Percentiles rank a stretch among this genome's conserved stretches.
Conservation (phyloP, 1,140 invertebrate genomes). For the Uloborus diversus region DNA sequence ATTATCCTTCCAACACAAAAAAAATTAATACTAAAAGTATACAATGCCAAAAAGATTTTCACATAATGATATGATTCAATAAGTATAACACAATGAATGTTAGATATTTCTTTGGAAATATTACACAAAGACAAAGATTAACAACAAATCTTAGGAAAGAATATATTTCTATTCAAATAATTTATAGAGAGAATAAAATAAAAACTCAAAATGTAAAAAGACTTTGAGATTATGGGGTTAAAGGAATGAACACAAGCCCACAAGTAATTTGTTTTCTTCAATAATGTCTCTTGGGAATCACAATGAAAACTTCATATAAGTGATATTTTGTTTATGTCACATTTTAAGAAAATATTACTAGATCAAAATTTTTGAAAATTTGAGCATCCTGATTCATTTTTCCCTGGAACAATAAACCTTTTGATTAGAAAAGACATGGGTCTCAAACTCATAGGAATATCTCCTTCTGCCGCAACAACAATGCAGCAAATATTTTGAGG, state of each 20-base stretch:
- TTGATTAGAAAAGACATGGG: constrained; percentile 46
- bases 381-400: constrained; percentile 44
- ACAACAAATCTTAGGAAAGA: not conserved
- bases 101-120: constrained; percentile 52
- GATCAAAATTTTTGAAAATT: constrained; percentile 13
- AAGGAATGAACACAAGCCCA: constrained; percentile 25
- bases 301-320: constrained; percentile 3
- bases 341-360: constrained; percentile 2
- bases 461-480: no score
- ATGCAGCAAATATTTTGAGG: no score
- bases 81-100: constrained; percentile 53
- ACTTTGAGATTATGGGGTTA: constrained; percentile 47
- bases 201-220: constrained; percentile 34
- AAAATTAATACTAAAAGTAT: constrained; percentile 52
- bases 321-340: not conserved
- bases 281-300: no score
- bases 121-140: not conserved
- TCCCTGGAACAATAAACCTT: constrained; percentile 40
- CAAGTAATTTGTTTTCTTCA: no score
- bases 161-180: constrained; percentile 20
- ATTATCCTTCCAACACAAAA: constrained; percentile 5
- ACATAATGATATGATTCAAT: constrained; percentile 44
- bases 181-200: constrained; percentile 22
- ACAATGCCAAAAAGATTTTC: constrained; percentile 39
- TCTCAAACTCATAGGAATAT: constrained; percentile 42